Percentiles rank a stretch among this genome's conserved stretches.
Conservation (phyloP, 2,888 invertebrate genomes). For the Apeira syringaria region DNA sequence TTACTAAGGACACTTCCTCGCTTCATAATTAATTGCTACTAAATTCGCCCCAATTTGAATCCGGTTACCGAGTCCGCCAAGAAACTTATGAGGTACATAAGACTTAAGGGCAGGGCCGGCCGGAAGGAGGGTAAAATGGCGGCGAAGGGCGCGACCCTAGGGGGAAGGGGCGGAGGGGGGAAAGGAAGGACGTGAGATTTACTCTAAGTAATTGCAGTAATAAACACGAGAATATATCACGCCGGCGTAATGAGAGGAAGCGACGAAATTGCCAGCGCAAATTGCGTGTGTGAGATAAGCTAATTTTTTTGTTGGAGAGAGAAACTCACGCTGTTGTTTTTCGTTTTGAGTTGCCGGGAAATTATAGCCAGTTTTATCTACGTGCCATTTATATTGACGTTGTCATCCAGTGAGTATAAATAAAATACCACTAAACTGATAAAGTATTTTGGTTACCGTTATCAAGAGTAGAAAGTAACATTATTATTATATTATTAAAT, state of each 20-base stretch:
- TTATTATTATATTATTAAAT: too few species aligned
- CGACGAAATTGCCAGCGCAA: conserved; percentile 79
- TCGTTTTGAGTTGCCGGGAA: conserved; percentile 38
- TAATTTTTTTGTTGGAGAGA: conserved; percentile 62
- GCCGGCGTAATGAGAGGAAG: conserved; percentile 82
- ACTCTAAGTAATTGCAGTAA: conserved; percentile 85
- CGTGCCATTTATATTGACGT: too few species aligned
- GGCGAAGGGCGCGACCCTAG: conserved; percentile 78
- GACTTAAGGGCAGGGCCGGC: conserved; percentile 82
- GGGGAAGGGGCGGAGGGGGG: conserved; percentile 52
- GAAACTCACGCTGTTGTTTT: conserved; percentile 38
- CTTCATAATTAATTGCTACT: conserved; percentile 83
- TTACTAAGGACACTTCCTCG: conserved; percentile 73
- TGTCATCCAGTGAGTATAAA: too few species aligned
- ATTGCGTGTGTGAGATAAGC: conserved; percentile 83
- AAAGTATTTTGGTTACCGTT: too few species aligned
- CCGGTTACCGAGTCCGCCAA: conserved; percentile 82
- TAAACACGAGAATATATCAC: conserved; percentile 84
- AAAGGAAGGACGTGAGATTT: conserved; percentile 84
- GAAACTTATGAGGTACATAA: conserved; percentile 83
- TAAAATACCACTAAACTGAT: too few species aligned
- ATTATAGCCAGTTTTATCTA: too few species aligned
- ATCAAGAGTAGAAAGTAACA: too few species aligned
- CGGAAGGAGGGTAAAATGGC: conserved; percentile 81
- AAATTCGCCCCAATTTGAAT: conserved; percentile 83